Evolutionary conservation across 2,888 invertebrate species (phyloP), one percentile per base, ranked within the genome.

Genomic region (Zeuzera pyrina): DNA sequence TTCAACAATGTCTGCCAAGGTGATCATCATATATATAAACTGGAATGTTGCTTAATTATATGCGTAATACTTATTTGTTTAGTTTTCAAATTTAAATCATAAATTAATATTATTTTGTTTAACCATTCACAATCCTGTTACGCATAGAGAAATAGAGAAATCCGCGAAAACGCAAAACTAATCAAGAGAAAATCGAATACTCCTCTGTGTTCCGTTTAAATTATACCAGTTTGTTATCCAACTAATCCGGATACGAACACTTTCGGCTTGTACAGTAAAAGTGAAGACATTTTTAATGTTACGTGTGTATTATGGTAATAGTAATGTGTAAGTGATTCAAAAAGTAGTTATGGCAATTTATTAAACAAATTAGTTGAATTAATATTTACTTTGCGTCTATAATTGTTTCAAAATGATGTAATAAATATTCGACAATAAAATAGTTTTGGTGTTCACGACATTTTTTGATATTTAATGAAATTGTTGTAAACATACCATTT

Each of bases 401-500:
- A 10, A 22, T 11, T 10, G 11, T 22, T 22, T 10, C n/a, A 11
- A 22, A 22, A 22, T n/a, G 10, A 3, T 4, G 22, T 22, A 10
- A 22, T 22, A 22, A 22, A 22, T 22, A 10, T 22, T 2, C n/a
- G 22, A 7, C 4, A 22, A 22, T 22, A 10, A 10, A n/a, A 11
- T 10, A 22, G 22, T 22, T 22, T n/a, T n/a, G 22, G n/a, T n/a
- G n/a, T n/a, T n/a, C n/a, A n/a, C 22, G 11, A 22, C 11, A 22
- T 11, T 22, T 8, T 22, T 22, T 22, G 5, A 22, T 22, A 10
- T 22, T 22, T 22, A 22, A n/a, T 25, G 12, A 37, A 30, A 34
- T 13, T 42, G 42, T 39, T 30, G 28, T 30, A 16, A 43, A 63
- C 79, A 76, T 61, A 81, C 81, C 81, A 79, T 79, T 67, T 71